Conservation (phyloP, 2,113 vertebrate genomes). For the Alethe diademata region DNA sequence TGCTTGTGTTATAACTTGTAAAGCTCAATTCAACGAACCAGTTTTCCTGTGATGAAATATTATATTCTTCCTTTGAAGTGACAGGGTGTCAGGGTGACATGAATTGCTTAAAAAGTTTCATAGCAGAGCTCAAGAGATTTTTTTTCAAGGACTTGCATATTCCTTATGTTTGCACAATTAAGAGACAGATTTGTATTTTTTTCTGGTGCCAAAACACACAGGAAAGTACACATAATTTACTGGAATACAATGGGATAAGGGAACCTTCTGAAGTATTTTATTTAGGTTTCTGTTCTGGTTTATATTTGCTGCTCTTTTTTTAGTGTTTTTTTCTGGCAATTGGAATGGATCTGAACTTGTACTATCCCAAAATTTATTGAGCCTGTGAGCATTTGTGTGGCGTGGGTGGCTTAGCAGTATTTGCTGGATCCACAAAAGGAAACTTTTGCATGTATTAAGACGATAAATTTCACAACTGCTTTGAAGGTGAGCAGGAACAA, state of each 20-base stretch:
- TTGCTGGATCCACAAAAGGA: background rate
- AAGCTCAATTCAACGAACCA: background rate
- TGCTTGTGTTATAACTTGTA: background rate
- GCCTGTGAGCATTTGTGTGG: background rate
- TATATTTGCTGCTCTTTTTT: conserved; percentile 10
- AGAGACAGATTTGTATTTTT: background rate
- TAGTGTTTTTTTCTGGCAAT: background rate
- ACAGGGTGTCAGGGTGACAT: background rate
- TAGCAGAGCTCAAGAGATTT: background rate
- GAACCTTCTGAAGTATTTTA: conserved; percentile 3
- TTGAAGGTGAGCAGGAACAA: background rate
- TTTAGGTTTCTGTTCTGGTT: conserved; percentile 34
- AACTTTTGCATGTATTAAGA: background rate
- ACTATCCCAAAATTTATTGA: background rate
- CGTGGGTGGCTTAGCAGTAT: background rate
- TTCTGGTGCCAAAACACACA: conserved; percentile 11
- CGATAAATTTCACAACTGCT: background rate
- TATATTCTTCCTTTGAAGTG: background rate
- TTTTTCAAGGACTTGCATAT: background rate
- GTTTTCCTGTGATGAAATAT: background rate
- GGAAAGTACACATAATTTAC: background rate
- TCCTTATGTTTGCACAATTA: background rate
- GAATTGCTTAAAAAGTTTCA: background rate
- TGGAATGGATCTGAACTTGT: background rate
- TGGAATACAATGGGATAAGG: background rate